Conservation (phyloP, 2,888 invertebrate genomes). For the Sericinus montela region DNA sequence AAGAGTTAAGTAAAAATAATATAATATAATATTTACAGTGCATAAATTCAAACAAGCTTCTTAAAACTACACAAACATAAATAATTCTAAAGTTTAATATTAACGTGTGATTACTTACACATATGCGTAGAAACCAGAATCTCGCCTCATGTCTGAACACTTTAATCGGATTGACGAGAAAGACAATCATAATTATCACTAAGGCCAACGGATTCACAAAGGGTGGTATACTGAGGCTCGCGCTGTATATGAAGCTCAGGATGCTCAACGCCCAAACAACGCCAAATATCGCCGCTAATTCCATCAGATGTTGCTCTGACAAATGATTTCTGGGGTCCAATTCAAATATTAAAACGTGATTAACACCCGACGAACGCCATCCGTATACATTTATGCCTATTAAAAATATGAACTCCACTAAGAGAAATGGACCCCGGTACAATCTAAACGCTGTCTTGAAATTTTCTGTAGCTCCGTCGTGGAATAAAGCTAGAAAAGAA, state of each 20-base stretch:
- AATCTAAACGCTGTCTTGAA: constrained; percentile 93
- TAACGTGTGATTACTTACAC: constrained; percentile 79
- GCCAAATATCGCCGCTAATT: constrained; percentile 94
- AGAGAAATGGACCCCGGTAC: constrained; percentile 95
- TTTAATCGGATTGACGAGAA: constrained; percentile 94
- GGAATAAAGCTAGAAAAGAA: constrained; percentile 82
- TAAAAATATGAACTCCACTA: constrained; percentile 95
- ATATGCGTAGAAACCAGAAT: constrained; percentile 94
- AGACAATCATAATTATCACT: constrained; percentile 88
- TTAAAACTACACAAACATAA: no score
- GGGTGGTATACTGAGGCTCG: constrained; percentile 92
- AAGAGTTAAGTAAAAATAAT: no score
- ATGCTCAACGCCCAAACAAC: constrained; percentile 97
- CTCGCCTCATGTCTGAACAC: constrained; percentile 95
- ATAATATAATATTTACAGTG: no score
- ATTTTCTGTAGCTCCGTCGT: constrained; percentile 84
- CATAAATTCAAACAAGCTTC: no score
- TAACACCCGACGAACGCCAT: constrained; percentile 98
- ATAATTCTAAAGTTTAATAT: not conserved
- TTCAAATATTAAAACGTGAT: constrained; percentile 98
- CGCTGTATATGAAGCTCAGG: constrained; percentile 88
- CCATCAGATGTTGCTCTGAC: constrained; percentile 96
- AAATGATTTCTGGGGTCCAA: constrained; percentile 96
- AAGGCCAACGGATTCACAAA: constrained; percentile 95
- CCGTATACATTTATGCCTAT: constrained; percentile 98